Evolutionary conservation across 1,140 invertebrate species (phyloP), one percentile per base, ranked within the genome.

Genomic region (Pinna nobilis): DNA sequence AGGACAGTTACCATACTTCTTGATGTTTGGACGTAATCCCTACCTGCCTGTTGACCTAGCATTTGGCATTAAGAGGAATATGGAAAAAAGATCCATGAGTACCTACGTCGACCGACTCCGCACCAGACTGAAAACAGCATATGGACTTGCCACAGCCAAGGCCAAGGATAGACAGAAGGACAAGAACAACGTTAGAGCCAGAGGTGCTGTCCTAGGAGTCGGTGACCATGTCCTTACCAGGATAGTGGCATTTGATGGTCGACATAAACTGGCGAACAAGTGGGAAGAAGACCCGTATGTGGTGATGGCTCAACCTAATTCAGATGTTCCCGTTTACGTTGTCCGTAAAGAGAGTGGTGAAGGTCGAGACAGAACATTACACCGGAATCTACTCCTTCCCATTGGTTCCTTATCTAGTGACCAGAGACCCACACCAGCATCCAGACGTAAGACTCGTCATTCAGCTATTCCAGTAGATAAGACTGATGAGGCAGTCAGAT

Each of bases 1-100:
- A 30, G 25, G 23, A 28, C 35, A 49, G 13, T 65, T 44, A 23
- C 41, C 61, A 49, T 65, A 25, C 13, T 65, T 30, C 28, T 50
- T 65, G 44, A 65, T 65, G 61, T 65, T 65, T 65, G 61, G 61
- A 1, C n/a, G 61, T 49, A 25, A 65, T 30, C 61, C 37, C 6
- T 28, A 49, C 25, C 44, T 65, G 13, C 61, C 39, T 25, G n/a
- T 65, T 25, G 61, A 65, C 28, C 23, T 65, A 13, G 15, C 41
- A 28, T 49, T 65, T 30, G 13, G 32, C 30, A 59, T 20, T 35
- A 55, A 18, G 13, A 25, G 15, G 2, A 25, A 59, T 32, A 59
- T 18, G 35, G 15, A 32, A 59, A 60, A 33, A 33, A 57, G 13
- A 44, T 30, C 11, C 50, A 59, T 32, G 32, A 28, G 28, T 13